Evolutionary conservation across 2,113 vertebrate species (phyloP).

Genomic region (Rhinopomastus cyanomelas): DNA sequence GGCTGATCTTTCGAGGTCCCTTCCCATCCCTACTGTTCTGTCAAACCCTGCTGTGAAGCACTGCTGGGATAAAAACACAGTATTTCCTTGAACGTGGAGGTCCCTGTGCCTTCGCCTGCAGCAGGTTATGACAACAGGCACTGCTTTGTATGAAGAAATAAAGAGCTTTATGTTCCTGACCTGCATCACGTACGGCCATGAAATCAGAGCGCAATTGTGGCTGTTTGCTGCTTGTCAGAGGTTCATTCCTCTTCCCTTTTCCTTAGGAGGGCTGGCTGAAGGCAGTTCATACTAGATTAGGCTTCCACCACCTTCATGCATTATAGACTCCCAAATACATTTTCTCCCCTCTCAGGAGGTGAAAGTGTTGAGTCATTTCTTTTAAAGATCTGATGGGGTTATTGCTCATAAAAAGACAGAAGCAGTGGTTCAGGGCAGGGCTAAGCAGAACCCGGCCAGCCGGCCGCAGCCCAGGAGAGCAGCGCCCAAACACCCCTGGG

Average conservation of each 20-base stretch:
- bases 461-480: fast-evolving
- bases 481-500: fast-evolving
- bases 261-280: constrained; percentile 9
- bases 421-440: not conserved
- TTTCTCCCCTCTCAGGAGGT: not conserved
- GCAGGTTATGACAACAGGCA: not conserved
- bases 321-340: constrained; percentile 11
- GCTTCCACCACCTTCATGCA: constrained; percentile 29
- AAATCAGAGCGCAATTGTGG: constrained; percentile 21
- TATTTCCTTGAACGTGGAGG: not conserved
- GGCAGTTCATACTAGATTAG: not conserved
- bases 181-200: not conserved
- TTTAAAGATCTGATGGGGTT: not conserved
- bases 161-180: constrained; percentile 32
- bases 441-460: not conserved
- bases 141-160: constrained; percentile 4
- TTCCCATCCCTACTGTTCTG: too few relatives aligned
- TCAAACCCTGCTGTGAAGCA: fast-evolving
- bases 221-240: constrained; percentile 29
- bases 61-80: not conserved
- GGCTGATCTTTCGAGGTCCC: too few relatives aligned
- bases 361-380: constrained; percentile 41
- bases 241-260: not conserved
- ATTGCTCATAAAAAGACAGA: not conserved
- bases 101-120: not conserved